Conservation (phyloP, 2,113 vertebrate genomes). For the Mormyrus lacerda region DNA sequence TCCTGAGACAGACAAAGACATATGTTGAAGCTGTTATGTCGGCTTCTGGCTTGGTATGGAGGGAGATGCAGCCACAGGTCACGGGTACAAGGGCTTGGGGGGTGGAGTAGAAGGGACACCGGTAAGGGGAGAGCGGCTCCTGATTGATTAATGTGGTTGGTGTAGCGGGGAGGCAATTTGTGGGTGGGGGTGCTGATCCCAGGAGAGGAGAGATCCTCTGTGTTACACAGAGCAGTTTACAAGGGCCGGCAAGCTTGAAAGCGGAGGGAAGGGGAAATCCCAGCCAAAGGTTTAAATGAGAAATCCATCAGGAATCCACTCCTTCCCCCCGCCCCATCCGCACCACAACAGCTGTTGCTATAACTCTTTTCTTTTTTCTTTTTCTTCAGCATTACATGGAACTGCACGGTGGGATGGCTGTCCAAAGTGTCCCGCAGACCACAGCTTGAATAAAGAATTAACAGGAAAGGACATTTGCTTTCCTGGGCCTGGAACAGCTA, state of each 20-base stretch:
- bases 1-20: conserved; percentile 60
- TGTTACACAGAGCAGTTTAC: conserved; percentile 79
- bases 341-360: conserved; percentile 76
- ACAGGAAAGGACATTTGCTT: conserved; percentile 19
- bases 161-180: conserved; percentile 32
- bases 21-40: conserved; percentile 62
- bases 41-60: conserved; percentile 31
- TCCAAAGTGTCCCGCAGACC: conserved; percentile 34
- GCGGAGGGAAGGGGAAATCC: conserved; percentile 70
- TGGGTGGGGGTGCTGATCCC: conserved; percentile 40
- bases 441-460: conserved; percentile 33
- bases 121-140: conserved; percentile 50
- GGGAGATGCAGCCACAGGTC: conserved; percentile 45
- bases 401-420: conserved; percentile 42
- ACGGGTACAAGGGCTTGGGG: conserved; percentile 29
- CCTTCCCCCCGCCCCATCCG: conserved; percentile 37
- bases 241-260: conserved; percentile 71
- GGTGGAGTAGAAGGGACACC: conserved; percentile 23
- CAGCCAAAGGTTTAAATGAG: conserved; percentile 78
- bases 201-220: conserved; percentile 63
- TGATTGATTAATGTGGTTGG: conserved; percentile 71
- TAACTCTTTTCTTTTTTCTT: conserved; percentile 58
- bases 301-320: conserved; percentile 83
- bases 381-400: conserved; percentile 44
- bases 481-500: conserved; percentile 25